Evolutionary conservation across 2,113 vertebrate species (phyloP).

Genomic region (Rostratula benghalensis): DNA sequence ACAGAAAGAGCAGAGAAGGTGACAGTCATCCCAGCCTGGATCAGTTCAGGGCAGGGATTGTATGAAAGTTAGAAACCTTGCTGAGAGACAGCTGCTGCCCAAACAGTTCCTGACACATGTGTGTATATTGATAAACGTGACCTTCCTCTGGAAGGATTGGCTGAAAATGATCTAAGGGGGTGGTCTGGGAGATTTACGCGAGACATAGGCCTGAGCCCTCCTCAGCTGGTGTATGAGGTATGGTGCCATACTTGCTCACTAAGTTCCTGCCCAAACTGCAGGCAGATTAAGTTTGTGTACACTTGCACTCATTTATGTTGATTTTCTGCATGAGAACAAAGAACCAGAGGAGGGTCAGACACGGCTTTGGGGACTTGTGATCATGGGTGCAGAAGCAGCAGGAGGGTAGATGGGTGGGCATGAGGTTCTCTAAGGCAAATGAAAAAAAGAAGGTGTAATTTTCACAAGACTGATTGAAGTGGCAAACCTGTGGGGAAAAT

Average conservation of each 20-base stretch:
- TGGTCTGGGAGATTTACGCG: neutral
- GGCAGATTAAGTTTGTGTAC: neutral
- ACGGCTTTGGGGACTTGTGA: neutral
- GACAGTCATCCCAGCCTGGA: neutral
- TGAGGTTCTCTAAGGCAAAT: neutral
- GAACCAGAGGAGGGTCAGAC: neutral
- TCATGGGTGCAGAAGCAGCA: neutral
- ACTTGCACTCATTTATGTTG: accelerated
- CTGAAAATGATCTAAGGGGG: neutral
- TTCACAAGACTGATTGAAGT: neutral
- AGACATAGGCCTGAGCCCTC: neutral
- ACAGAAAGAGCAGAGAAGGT: neutral
- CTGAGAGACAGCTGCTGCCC: neutral
- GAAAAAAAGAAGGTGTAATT: neutral
- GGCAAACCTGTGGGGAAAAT: neutral
- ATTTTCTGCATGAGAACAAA: neutral
- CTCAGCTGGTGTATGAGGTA: neutral
- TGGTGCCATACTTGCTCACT: neutral
- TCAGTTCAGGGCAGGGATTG: neutral
- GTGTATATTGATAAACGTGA: neutral
- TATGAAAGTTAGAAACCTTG: neutral
- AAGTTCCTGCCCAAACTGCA: neutral
- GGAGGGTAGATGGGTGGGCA: neutral
- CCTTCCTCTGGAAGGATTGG: neutral
- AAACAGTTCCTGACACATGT: neutral